Evolutionary conservation across 2,888 invertebrate species (phyloP).

Genomic region (Agrotis clavis): DNA sequence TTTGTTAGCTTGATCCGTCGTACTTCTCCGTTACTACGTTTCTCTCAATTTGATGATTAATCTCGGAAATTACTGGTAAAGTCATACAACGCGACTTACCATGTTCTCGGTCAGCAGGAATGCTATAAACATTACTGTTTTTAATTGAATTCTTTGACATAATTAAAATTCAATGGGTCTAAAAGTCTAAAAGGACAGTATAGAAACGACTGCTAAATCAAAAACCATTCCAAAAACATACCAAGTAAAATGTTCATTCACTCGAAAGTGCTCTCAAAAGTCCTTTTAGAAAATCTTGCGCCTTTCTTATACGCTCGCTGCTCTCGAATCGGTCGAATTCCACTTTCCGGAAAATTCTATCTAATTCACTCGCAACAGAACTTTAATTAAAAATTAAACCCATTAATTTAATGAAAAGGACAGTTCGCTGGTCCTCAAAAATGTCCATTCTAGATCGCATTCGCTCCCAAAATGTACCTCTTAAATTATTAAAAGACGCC

Average conservation of each 20-base stretch:
- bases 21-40: background rate
- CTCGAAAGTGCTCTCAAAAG: conserved; percentile 26
- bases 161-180: too few species aligned
- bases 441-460: conserved; percentile 36
- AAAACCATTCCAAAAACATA: conserved; percentile 1
- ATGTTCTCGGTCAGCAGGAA: background rate
- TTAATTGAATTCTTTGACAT: background rate
- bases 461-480: conserved; percentile 16
- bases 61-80: background rate
- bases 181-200: background rate
- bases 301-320: conserved; percentile 23
- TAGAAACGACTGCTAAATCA: background rate
- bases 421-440: conserved; percentile 46
- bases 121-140: background rate
- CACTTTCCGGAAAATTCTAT: conserved; percentile 40
- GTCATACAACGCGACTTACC: background rate
- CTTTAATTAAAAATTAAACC: conserved; percentile 64
- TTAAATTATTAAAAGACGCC: conserved; percentile 37
- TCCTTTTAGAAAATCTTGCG: conserved; percentile 14
- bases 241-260: conserved; percentile 25
- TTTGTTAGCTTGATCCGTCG: background rate
- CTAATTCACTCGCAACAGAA: conserved; percentile 47
- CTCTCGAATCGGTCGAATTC: conserved; percentile 46
- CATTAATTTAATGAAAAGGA: conserved; percentile 54
- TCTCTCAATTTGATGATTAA: background rate